These are phyloP conservation scores for Drosophila austrosaltans DNA, from an alignment of 2,888 invertebrate species.

Conservation along the genomic window DNA sequence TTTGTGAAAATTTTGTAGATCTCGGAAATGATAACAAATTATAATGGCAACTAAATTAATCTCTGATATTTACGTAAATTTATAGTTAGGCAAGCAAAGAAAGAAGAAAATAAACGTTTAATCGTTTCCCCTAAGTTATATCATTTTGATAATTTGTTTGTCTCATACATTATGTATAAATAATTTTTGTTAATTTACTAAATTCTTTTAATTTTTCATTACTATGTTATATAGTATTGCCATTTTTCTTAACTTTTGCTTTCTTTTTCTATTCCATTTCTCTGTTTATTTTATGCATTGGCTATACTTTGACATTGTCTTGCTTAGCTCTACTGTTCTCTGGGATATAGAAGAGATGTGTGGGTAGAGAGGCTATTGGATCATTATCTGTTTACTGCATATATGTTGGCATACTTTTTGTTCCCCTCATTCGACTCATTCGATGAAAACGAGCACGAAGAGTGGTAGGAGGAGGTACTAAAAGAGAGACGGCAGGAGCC, in stretches of 20 bases:
- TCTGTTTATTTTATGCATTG: constrained; percentile 18
- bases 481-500: constrained; percentile 28
- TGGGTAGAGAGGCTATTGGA: constrained; percentile 48
- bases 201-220: background rate
- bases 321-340: constrained; percentile 30
- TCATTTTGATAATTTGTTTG: constrained; percentile 3
- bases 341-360: constrained; percentile 3
- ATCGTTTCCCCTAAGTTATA: constrained; percentile 7
- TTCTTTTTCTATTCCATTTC: background rate
- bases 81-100: background rate
- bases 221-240: too few relatives aligned
- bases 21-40: constrained; percentile 8
- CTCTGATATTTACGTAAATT: constrained; percentile 1
- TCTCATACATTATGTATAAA: background rate
- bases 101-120: background rate
- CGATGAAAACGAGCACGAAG: constrained; percentile 12
- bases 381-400: constrained; percentile 57
- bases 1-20: background rate
- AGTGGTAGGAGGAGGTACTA: background rate
- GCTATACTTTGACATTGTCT: constrained; percentile 40
- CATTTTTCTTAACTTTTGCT: background rate
- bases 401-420: constrained; percentile 69
- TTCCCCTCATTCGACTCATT: constrained; percentile 19
- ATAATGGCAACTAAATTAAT: constrained; percentile 7
- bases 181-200: background rate